Evolutionary conservation across 1,140 invertebrate genomes (phyloP), one percentile per base, ranked within the genome.

Genomic region (Ceratoteleas bidentatus): DNA sequence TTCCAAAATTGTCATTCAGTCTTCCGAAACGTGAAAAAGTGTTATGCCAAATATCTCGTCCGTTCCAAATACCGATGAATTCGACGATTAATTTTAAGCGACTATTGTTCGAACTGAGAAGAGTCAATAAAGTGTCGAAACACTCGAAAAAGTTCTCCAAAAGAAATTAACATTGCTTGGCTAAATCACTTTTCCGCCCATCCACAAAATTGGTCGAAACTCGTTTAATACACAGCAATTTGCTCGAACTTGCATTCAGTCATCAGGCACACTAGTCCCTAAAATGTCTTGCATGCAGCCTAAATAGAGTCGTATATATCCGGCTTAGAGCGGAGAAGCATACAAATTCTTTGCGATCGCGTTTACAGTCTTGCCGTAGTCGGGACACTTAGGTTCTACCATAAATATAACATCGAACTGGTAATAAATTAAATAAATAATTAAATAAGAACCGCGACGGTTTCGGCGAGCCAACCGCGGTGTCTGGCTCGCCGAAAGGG

Each of bases 361-460:
- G 8, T 43, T 43, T 2, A 24, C 24, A 24, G 24, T 24, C 24
- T 24, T 24, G 24, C 24, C 24, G n/a, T n/a, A n/a, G n/a, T n/a
- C n/a, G 24, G 24, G 24, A 24, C 24, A 24, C 24, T 24, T 24
- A 24, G 24, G 24, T 24, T 24, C 24, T 24, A 24, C 24, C 24
- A 24, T 24, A 24, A 24, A 24, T 43, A 43, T 43, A 43, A 6
- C n/a, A 43, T 43, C 33, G 6, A 33, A 24, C 9, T 24, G 33
- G n/a, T 53, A 75, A 79, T 73, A 68, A 79, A 54, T 73, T 61
- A 79, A 69, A 79, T 73, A 74, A 80, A 80, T 80, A 52, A 54
- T 49, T 73, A 73, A 80, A 54, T 66, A 66, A 61, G 69, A 69
- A 68, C 69, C 36, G 57, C 57, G 62, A 52, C 64, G 57, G 57